Base-by-base conservation (phyloP, 2,113 vertebrate species). In the Odontesthes bonariensis region DNA sequence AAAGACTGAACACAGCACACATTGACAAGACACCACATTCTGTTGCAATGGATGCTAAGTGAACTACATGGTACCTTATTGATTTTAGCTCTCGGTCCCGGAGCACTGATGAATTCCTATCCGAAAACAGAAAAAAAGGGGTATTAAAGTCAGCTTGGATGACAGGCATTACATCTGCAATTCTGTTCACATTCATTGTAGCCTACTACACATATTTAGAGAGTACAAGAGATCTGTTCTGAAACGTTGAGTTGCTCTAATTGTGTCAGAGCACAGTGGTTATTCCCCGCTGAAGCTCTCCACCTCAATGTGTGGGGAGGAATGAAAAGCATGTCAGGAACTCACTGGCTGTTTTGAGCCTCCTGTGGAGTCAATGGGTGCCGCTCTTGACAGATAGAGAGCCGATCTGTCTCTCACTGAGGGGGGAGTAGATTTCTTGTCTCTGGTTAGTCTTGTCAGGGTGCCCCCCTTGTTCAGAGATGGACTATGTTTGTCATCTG, bases 391-490 rank as follows among this genome's bases (percentile, higher is more conserved):
- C 68, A 94, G 94, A 91, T 94, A 96, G 73, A 81, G 89, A 80
- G 89, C 92, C 0, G 94, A 96, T 88, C 92, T 92, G 81, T 95
- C 94, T 92, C 93, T 95, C 86, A 96, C 93, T 0, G 94, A 95
- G 68, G 70, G 80, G 38, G 86, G 86, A 59, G 80, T 46, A 59
- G 87, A 74, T 67, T 35, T 87, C 56, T 75, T 87, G 75, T 91
- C 88, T 81, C 35, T 87, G 81, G 79, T 81, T 92, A 67, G 91
- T 58, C 27, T 86, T 63, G 38, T 3, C 42, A 81, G 72, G 75
- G 71, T 75, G 70, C 7, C 85, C 66, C 69, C 74, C 1, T 85
- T 76, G 1, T 70, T 92, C 91, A 91, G 74, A 77, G 82, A 40
- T n/a, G 83, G 68, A 77, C 17, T 57, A 0, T 82, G 86, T 84